A percentile compares a stretch with the other conserved stretches of the same genome.
phyloP scores from a whole-genome alignment of 1,140 invertebrate genomes.

The Aphelenchoides avenae region DNA sequence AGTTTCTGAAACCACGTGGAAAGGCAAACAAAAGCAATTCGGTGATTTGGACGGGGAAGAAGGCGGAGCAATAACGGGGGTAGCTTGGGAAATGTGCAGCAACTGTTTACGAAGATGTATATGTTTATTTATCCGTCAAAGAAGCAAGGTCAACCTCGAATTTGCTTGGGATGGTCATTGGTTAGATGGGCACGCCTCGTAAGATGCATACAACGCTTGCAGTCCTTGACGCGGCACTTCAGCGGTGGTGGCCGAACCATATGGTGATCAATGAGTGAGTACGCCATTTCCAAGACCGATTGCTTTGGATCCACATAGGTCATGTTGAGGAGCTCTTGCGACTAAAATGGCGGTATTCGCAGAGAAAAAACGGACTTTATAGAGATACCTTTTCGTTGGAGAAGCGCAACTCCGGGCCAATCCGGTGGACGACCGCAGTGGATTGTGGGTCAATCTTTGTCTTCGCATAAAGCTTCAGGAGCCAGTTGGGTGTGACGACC shows the following conservation, averaged over 20 bases:
- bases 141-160: no score
- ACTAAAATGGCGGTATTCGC: constrained; percentile 17
- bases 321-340: constrained; percentile 31
- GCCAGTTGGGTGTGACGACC: constrained; percentile 23
- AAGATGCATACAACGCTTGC: no score
- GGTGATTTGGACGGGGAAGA: no score
- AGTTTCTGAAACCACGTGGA: no score
- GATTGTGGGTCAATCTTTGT: constrained; percentile 21
- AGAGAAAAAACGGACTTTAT: constrained; percentile 2
- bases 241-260: constrained; percentile 25
- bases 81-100: no score
- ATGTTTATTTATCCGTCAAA: no score
- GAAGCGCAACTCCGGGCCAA: constrained; percentile 29
- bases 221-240: no score
- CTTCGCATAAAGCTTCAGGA: constrained; percentile 30
- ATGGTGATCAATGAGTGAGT: constrained; percentile 31
- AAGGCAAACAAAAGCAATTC: no score
- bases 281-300: constrained; percentile 38
- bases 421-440: constrained; percentile 23
- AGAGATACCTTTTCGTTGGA: constrained; percentile 24
- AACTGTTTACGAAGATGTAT: no score
- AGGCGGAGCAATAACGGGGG: no score
- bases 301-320: constrained; percentile 36
- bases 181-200: no score
- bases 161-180: no score